phyloP scores from a whole-genome alignment of 2,113 vertebrate species.

The Protobothrops mucrosquamatus region DNA sequence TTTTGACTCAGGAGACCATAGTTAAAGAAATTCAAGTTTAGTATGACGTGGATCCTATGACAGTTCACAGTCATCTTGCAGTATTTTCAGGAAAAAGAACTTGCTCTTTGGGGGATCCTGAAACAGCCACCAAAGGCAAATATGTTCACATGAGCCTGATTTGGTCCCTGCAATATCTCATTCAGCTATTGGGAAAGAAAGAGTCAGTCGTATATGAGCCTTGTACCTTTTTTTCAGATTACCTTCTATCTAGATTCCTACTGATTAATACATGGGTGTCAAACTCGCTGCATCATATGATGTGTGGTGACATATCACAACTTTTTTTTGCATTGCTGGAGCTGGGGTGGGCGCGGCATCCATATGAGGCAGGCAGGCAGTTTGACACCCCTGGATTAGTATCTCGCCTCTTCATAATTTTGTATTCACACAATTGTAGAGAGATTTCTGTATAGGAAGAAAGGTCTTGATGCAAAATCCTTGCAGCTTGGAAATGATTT shows the following conservation, averaged over 20 bases:
- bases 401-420: not conserved
- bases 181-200: not conserved
- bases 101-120: not conserved
- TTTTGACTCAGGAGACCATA: not conserved
- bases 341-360: too few relatives aligned
- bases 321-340: too few relatives aligned
- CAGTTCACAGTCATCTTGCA: not conserved
- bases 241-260: not conserved
- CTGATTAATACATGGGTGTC: not conserved
- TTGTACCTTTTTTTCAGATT: not conserved
- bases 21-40: not conserved
- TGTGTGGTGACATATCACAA: fast-evolving
- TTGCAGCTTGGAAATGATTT: not conserved
- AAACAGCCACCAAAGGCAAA: not conserved
- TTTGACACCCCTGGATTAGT: too few relatives aligned
- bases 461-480: not conserved
- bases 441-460: not conserved
- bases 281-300: too few relatives aligned
- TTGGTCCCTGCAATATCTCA: not conserved
- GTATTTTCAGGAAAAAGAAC: not conserved
- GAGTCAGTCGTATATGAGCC: not conserved
- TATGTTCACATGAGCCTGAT: too few relatives aligned
- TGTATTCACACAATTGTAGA: not conserved
- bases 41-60: not conserved
- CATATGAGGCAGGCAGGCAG: too few relatives aligned